Evolutionary conservation across 2,888 invertebrate genomes (phyloP).

Genomic region (Ophion costatus): DNA sequence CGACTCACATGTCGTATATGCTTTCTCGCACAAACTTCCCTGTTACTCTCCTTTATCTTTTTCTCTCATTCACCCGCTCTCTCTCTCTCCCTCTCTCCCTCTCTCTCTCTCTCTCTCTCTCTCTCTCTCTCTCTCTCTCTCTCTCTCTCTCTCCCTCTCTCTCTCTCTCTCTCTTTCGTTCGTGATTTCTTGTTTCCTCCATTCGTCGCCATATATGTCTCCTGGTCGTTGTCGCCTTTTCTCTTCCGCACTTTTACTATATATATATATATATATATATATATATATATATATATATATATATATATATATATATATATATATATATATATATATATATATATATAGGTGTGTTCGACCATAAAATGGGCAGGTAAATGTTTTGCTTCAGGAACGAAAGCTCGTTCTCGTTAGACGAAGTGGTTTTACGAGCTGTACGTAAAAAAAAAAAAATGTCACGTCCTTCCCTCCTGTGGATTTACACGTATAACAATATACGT

Average conservation of each 20-base stretch:
- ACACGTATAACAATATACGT: slow-evolving; percentile 18
- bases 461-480: neutral
- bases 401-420: slow-evolving; percentile 57
- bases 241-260: slow-evolving; percentile 34
- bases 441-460: slow-evolving; percentile 50
- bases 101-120: slow-evolving; percentile 53
- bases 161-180: slow-evolving; percentile 57
- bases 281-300: no score
- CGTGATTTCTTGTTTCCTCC: slow-evolving; percentile 43
- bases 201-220: slow-evolving; percentile 25
- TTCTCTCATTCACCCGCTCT: neutral
- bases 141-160: slow-evolving; percentile 44
- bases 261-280: neutral
- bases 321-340: neutral
- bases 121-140: slow-evolving; percentile 57
- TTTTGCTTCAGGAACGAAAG: slow-evolving; percentile 55
- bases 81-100: slow-evolving; percentile 56
- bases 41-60: slow-evolving; percentile 52
- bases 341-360: slow-evolving; percentile 22
- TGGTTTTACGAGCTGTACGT: slow-evolving; percentile 55
- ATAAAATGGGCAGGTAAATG: slow-evolving; percentile 62
- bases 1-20: slow-evolving; percentile 60
- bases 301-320: neutral
- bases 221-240: slow-evolving; percentile 33
- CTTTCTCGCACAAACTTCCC: slow-evolving; percentile 29